These are phyloP conservation scores for Gymnoscopelus microlampas DNA, from an alignment of 2,797 vertebrate species.

Conservation along the genomic window DNA sequence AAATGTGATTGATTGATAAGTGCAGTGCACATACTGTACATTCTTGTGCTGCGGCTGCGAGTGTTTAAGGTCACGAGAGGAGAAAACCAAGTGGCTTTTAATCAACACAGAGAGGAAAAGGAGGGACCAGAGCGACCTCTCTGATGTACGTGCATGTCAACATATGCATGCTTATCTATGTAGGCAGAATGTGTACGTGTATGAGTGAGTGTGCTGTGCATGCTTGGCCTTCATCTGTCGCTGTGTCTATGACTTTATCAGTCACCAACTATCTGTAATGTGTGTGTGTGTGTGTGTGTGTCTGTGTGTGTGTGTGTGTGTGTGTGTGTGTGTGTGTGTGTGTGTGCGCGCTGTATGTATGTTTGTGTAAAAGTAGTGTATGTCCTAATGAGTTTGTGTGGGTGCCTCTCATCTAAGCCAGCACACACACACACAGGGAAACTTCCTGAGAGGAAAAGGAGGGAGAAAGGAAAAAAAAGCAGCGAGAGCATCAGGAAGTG, in stretches of 20 bases:
- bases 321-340: conserved; percentile 56
- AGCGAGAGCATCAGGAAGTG: conserved; percentile 78
- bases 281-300: conserved; percentile 39
- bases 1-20: too few relatives aligned
- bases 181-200: neutral
- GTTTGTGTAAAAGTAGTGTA: too few relatives aligned
- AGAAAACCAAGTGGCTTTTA: conserved; percentile 46
- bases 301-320: conserved; percentile 65
- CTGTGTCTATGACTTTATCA: conserved; percentile 3
- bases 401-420: conserved; percentile 71
- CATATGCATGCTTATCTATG: conserved; percentile 18
- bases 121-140: conserved; percentile 12
- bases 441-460: conserved; percentile 82
- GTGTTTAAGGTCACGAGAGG: conserved; percentile 26
- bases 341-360: conserved; percentile 1
- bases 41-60: too few relatives aligned
- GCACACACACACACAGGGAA: conserved; percentile 82
- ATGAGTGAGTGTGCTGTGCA: conserved; percentile 37
- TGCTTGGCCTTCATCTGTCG: neutral
- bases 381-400: conserved; percentile 74
- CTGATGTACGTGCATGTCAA: conserved; percentile 26
- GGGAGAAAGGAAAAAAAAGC: conserved; percentile 47
- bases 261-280: conserved; percentile 18
- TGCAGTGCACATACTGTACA: too few relatives aligned
- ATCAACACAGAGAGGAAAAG: conserved; percentile 49